These are phyloP conservation scores for Pristis pectinata DNA, from an alignment of 2,797 vertebrate genomes.

Conservation along the genomic window DNA sequence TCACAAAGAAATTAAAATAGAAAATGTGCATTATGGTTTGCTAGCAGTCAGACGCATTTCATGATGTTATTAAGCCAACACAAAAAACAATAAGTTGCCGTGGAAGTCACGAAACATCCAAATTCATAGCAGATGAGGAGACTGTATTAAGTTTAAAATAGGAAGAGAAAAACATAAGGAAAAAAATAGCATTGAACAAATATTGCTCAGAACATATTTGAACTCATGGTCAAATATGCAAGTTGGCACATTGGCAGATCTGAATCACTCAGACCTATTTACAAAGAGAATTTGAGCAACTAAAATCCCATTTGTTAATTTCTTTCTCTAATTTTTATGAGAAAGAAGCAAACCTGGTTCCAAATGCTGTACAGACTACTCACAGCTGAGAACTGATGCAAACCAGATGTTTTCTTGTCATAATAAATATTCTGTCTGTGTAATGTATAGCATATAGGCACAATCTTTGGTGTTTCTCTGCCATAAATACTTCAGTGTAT, in stretches of 20 bases:
- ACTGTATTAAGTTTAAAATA: neutral
- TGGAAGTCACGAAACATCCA: slow-evolving; percentile 35
- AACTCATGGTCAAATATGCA: neutral
- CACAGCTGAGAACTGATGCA: slow-evolving; percentile 26
- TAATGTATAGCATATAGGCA: slow-evolving; percentile 28
- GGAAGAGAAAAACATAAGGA: neutral
- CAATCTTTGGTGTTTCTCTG: slow-evolving; percentile 32
- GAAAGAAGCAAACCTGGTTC: slow-evolving; percentile 12
- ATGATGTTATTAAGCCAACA: slow-evolving; percentile 10
- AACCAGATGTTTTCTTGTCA: slow-evolving; percentile 37
- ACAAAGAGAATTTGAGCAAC: neutral
- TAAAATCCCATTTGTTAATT: neutral
- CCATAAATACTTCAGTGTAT: slow-evolving; percentile 30
- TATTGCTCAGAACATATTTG: neutral
- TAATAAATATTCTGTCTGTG: slow-evolving; percentile 36
- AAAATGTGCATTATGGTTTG: neutral
- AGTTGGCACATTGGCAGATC: slow-evolving; percentile 1
- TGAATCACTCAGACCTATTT: neutral
- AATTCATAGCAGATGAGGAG: slow-evolving; percentile 35
- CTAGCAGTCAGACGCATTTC: slow-evolving; percentile 25
- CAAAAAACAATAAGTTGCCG: slow-evolving; percentile 13
- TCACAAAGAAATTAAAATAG: neutral
- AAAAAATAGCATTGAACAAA: neutral
- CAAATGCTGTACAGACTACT: slow-evolving; percentile 3
- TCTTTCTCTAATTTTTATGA: slow-evolving; percentile 24